phyloP scores from a whole-genome alignment of 2,113 vertebrate species.

The Kryptolebias marmoratus region DNA sequence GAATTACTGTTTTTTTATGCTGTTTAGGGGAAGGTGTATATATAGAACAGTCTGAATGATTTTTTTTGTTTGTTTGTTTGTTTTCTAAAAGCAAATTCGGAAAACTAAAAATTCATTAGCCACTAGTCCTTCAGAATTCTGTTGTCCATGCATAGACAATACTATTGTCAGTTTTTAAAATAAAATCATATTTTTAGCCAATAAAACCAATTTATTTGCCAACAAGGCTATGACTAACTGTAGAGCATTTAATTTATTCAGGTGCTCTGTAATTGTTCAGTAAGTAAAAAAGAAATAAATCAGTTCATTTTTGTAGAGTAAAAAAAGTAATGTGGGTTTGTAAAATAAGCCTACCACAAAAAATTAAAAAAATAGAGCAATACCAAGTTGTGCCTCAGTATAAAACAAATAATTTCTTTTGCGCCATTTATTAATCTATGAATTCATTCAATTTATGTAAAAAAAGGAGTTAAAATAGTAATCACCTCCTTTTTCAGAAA shows the following conservation, averaged over 20 bases:
- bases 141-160: conserved; percentile 12
- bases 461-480: no score
- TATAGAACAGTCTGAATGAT: not conserved
- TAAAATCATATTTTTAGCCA: conserved; percentile 49
- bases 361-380: conserved; percentile 11
- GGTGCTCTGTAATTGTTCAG: conserved; percentile 62
- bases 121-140: conserved; percentile 3
- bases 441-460: no score
- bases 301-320: conserved; percentile 38
- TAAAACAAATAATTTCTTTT: no score
- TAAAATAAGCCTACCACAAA: conserved; percentile 39
- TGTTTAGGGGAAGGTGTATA: not conserved
- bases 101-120: conserved; percentile 9
- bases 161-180: conserved; percentile 35
- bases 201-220: not conserved
- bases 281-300: conserved; percentile 21
- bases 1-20: not conserved
- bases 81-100: conserved; percentile 11
- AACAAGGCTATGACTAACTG: conserved; percentile 31
- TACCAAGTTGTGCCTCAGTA: conserved; percentile 1
- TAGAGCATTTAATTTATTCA: conserved; percentile 54
- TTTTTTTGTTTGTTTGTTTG: not conserved
- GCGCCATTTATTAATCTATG: no score
- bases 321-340: conserved; percentile 23
- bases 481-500: not conserved